Conservation (phyloP, 2,888 invertebrate species). For the Cotesia congregata region DNA sequence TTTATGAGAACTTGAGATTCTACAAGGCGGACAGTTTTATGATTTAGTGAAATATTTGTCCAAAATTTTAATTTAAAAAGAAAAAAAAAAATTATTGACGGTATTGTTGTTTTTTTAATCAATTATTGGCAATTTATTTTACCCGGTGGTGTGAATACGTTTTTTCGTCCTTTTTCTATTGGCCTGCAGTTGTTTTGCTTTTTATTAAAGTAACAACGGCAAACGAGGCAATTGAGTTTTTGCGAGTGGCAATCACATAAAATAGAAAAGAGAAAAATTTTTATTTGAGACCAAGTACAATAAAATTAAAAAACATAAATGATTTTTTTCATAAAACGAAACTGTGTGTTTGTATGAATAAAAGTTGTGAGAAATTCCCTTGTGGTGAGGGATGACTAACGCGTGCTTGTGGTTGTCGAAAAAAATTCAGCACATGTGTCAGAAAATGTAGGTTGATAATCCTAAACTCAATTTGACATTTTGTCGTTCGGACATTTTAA, state of each 20-base stretch:
- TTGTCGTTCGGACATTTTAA: slow-evolving; percentile 40
- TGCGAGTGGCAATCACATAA: slow-evolving; percentile 34
- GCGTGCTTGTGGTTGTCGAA: slow-evolving; percentile 21
- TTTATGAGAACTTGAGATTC: slow-evolving; percentile 49
- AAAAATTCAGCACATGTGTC: slow-evolving; percentile 26
- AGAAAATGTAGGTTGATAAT: slow-evolving; percentile 17
- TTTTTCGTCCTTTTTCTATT: not conserved
- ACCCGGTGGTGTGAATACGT: not conserved
- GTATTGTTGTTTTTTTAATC: slow-evolving; percentile 9
- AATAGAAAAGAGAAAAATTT: slow-evolving; percentile 18
- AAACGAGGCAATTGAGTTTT: slow-evolving; percentile 25
- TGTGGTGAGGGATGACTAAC: not conserved
- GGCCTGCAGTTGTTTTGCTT: slow-evolving; percentile 2
- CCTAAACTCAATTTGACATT: slow-evolving; percentile 45
- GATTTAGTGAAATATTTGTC: slow-evolving; percentile 8
- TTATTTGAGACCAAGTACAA: not conserved
- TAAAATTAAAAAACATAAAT: slow-evolving; percentile 2
- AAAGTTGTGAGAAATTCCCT: slow-evolving; percentile 20
- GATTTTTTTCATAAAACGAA: slow-evolving; percentile 29
- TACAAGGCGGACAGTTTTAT: slow-evolving; percentile 21
- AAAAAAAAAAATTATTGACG: too few species aligned
- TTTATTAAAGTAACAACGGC: slow-evolving; percentile 24
- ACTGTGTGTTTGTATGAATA: slow-evolving; percentile 28
- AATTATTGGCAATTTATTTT: slow-evolving; percentile 26
- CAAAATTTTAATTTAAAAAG: not conserved